Evolutionary conservation across 1,140 invertebrate species (phyloP), one percentile per base, ranked within the genome.

Genomic region (Apis florea): DNA sequence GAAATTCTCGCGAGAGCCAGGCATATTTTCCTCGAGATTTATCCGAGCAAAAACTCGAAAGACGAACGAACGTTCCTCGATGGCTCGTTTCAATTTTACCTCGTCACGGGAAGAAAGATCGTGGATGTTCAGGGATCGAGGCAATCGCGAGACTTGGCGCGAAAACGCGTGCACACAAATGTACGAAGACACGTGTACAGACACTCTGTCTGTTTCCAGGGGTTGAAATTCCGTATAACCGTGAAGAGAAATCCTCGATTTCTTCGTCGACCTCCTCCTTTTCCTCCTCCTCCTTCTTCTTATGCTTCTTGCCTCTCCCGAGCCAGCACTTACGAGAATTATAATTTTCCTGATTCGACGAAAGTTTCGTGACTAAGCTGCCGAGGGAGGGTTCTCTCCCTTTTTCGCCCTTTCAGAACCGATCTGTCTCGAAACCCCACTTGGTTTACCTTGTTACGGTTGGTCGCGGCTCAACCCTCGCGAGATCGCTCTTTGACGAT

Each of bases 331-430:
- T 75, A 84, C 70, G 63, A 82, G 84, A 84, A 88, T 88, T 88
- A 88, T 88, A 85, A 88, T 88, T 84, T 88, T 82, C 87, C 68
- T 74, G 86, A 88, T 88, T 88, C 82, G 81, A 81, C 79, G 81
- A 83, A 85, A 85, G 67, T 82, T 83, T 69, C 79, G 76, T 79
- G 83, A 84, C 82, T 74, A 75, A 87, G 64, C 72, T 76, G 17
- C 21, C 56, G 49, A 82, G 79, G 64, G 31, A 58, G 40, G 53
- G 47, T 19, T 10, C 63, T n/a, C 31, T n/a, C n/a, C 75, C 58
- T 47, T 76, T 72, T 24, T 15, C 3, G 49, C 79, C 79, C 64
- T 66, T 66, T 47, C n/a, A 1, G 51, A 66, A 17, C 58, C 26
- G 77, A 72, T 80, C 24, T 71, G 79, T 64, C 74, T 80, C 24